These are phyloP conservation scores for Scaptomyza caliginosa DNA, from an alignment of 2,888 invertebrate species.

Conservation along the genomic window DNA sequence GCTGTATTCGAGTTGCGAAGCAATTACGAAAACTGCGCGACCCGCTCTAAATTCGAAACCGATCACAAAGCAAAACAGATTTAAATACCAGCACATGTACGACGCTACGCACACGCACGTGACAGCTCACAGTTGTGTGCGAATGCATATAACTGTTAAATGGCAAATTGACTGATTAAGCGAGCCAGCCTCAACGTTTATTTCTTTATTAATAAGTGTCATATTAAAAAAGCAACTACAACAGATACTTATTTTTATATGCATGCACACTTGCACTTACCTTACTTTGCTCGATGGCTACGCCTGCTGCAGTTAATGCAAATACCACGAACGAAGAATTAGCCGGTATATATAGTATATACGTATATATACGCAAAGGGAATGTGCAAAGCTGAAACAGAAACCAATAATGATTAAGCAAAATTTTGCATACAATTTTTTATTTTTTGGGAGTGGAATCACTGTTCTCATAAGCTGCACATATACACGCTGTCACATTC, in stretches of 20 bases:
- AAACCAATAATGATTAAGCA: constrained; percentile 42
- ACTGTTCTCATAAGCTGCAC: constrained; percentile 17
- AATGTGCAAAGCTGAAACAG: constrained; percentile 70
- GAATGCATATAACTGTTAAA: constrained; percentile 30
- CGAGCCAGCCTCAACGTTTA: constrained; percentile 29
- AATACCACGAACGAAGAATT: constrained; percentile 23
- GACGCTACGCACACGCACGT: constrained; percentile 15
- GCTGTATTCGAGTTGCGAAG: constrained; percentile 33
- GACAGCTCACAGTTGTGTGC: constrained; percentile 4
- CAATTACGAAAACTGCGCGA: constrained; percentile 38
- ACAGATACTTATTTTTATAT: constrained; percentile 36
- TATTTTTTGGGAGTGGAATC: constrained; percentile 22
- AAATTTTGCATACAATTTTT: background rate
- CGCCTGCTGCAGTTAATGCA: constrained; percentile 9
- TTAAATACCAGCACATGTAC: constrained; percentile 23
- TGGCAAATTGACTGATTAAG: constrained; percentile 40
- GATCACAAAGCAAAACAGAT: constrained; percentile 35
- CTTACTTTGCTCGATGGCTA: constrained; percentile 22
- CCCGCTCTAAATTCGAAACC: constrained; percentile 48
- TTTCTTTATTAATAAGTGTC: constrained; percentile 43
- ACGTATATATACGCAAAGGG: constrained; percentile 20
- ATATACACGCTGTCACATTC: constrained; percentile 1
- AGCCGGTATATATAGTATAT: constrained; percentile 23
- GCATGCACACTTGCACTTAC: constrained; percentile 28
- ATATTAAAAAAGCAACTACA: constrained; percentile 31